Evolutionary conservation across 2,113 vertebrate species (phyloP).

Genomic region (Salminus brasiliensis): DNA sequence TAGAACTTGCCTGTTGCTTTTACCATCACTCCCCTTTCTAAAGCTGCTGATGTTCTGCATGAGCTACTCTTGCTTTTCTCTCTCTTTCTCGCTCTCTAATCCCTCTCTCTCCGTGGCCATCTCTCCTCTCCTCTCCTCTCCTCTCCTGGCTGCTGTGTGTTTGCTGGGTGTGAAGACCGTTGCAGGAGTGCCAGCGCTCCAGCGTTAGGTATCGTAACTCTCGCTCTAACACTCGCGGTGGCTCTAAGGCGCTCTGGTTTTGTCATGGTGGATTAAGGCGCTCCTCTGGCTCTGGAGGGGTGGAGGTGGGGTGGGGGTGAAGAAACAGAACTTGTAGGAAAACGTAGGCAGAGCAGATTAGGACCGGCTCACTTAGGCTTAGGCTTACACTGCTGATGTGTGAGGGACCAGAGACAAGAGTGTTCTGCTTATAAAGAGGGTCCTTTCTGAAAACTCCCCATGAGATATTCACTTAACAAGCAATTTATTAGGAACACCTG

Average conservation of each 20-base stretch:
- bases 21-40: constrained; percentile 51
- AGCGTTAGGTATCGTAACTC: constrained; percentile 90
- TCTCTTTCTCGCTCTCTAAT: constrained; percentile 43
- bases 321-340: background rate
- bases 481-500: too few species aligned
- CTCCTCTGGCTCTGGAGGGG: constrained; percentile 7
- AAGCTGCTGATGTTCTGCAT: constrained; percentile 37
- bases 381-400: constrained; percentile 13
- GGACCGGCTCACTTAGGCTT: background rate
- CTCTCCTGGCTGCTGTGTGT: constrained; percentile 14
- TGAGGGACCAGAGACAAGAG: background rate
- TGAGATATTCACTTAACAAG: too few species aligned
- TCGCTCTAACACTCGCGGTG: background rate
- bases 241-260: constrained; percentile 5
- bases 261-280: constrained; percentile 41
- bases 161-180: constrained; percentile 81
- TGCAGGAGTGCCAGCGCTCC: constrained; percentile 95
- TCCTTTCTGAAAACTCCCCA: too few species aligned
- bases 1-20: constrained; percentile 13
- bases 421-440: background rate
- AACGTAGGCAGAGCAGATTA: constrained; percentile 12
- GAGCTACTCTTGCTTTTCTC: constrained; percentile 33
- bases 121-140: constrained; percentile 42
- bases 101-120: constrained; percentile 44
- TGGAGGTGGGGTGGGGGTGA: background rate